A percentile compares a stretch with the other conserved stretches of the same genome.
These are phyloP conservation scores for Eulacestoma nigropectus DNA, from an alignment of 2,113 vertebrate genomes.

Conservation along the genomic window DNA sequence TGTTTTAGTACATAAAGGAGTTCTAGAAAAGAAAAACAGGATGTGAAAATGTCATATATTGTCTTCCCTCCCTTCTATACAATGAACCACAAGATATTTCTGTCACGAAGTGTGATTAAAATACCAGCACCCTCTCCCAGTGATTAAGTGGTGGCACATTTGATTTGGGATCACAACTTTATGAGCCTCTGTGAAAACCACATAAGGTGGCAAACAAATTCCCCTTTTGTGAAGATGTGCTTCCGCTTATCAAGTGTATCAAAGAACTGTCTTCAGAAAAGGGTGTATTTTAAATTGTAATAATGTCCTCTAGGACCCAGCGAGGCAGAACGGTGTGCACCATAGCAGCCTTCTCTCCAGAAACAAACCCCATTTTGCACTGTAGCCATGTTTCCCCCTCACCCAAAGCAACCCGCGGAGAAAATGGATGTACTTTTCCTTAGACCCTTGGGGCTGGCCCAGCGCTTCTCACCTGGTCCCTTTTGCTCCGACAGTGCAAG, in stretches of 20 bases:
- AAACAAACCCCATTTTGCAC: not conserved
- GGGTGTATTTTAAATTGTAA: not conserved
- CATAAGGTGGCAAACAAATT: not conserved
- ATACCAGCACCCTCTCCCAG: not conserved
- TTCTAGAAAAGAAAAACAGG: not conserved
- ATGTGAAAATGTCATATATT: not conserved
- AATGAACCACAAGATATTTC: not conserved
- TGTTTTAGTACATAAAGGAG: not conserved
- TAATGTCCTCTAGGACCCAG: not conserved
- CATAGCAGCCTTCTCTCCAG: not conserved
- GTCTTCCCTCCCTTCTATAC: not conserved
- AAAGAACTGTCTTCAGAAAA: not conserved
- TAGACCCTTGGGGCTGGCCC: accelerated
- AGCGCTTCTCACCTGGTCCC: not conserved
- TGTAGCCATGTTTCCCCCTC: not conserved
- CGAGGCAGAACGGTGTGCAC: not conserved
- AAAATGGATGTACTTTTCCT: not conserved
- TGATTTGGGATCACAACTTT: not conserved
- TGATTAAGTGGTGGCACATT: not conserved
- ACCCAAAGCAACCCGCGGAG: not conserved
- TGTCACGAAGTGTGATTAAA: not conserved
- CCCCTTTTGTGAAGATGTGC: not conserved
- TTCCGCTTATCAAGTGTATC: accelerated
- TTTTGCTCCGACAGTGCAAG: conserved; percentile 15
- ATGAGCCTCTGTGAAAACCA: not conserved